Base-by-base conservation (phyloP, 2,888 invertebrate genomes). In the Eupeodes latifasciatus region DNA sequence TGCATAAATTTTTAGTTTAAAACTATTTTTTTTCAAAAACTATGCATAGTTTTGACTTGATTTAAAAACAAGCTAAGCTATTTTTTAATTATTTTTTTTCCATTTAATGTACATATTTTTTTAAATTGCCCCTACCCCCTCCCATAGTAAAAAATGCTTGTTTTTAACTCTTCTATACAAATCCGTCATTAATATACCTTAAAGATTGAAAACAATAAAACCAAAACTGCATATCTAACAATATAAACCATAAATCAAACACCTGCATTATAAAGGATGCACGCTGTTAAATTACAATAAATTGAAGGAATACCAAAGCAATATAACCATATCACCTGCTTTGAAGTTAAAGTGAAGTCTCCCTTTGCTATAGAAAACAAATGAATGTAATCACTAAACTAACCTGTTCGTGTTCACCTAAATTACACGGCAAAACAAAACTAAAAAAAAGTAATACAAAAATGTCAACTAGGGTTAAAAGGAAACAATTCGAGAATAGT, bases 401-500 rank as follows among this genome's bases (percentile, higher is more conserved):
- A 34, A 59, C 59, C 59, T 59, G 34, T 59, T 59, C 59, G 59
- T 59, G 59, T 59, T 59, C 34, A 34, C 34, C 34, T 59, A 4
- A 57, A 59, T 59, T 59, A 59, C 36, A 59, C 34, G n/a, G 59
- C 34, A 59, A 59, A n/a, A 59, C 14, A 12, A 59, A 59, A 34
- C 19, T 2, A 19, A 61, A 51, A 66, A 79, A 87, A 59, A 14
- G 14, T 78, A 86, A 82, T 85, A 89, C 90, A 91, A 90, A 59
- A 59, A 59, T 59, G 59, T 59, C 59, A 59, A 59, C 59, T 36
- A 59, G 59, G 59, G 59, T 59, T 59, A 59, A 59, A 59, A 59
- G 59, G 34, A 59, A 59, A 9, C 36, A 59, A 36, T 59, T 59
- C 34, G 14, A 59, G 27, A 57, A 36, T 59, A n/a, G 59, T 59